Percentiles rank a stretch among this genome's conserved stretches.
These are phyloP conservation scores for Tenebrio molitor DNA, from an alignment of 1,140 invertebrate genomes.

Conservation along the genomic window DNA sequence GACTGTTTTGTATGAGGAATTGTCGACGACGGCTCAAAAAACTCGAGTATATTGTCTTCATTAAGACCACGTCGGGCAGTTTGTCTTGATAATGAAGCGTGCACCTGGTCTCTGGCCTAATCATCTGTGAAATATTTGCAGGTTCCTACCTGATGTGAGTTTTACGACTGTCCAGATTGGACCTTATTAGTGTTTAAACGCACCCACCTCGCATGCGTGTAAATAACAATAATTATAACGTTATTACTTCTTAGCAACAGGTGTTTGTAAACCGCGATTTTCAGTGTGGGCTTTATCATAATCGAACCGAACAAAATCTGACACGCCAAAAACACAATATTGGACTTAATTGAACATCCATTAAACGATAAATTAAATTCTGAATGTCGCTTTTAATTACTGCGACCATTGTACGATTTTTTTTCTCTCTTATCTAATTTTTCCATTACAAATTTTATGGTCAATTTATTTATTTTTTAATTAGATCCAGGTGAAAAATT, in stretches of 20 bases:
- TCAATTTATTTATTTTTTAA: slow-evolving; percentile 21
- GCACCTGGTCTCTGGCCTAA: slow-evolving; percentile 24
- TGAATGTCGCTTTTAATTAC: slow-evolving; percentile 20
- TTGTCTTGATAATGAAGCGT: slow-evolving; percentile 27
- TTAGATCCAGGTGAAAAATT: slow-evolving; percentile 15
- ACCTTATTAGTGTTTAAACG: slow-evolving; percentile 18
- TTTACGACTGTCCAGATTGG: slow-evolving; percentile 26
- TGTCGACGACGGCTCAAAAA: slow-evolving; percentile 11
- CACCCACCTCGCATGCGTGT: not conserved
- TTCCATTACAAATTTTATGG: slow-evolving; percentile 28
- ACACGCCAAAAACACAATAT: not conserved
- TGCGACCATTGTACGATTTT: not conserved
- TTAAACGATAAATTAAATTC: slow-evolving; percentile 6
- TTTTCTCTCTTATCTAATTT: slow-evolving; percentile 13
- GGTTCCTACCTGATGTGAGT: slow-evolving; percentile 25
- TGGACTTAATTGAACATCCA: slow-evolving; percentile 2
- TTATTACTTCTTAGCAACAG: slow-evolving; percentile 12
- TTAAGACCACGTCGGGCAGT: slow-evolving; percentile 24
- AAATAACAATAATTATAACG: slow-evolving; percentile 30
- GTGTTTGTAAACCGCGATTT: not conserved
- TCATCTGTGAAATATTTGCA: slow-evolving; percentile 40
- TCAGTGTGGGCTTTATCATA: not conserved
- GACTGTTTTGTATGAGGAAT: not conserved
- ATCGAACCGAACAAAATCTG: not conserved
- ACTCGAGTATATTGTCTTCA: slow-evolving; percentile 15